Conservation (phyloP, 2,888 invertebrate species). For the Selenia dentaria region DNA sequence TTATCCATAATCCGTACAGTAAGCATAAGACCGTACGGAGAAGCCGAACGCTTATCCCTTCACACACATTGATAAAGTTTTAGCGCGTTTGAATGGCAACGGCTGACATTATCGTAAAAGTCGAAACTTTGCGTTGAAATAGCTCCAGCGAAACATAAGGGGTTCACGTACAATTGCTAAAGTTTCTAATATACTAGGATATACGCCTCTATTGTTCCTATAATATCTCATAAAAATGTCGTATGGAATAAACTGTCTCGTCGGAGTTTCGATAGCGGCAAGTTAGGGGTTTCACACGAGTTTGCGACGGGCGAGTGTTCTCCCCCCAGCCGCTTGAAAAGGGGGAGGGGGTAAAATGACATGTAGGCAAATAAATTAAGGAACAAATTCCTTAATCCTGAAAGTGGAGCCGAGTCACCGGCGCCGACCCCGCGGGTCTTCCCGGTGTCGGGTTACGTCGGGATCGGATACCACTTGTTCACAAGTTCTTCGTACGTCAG, state of each 20-base stretch:
- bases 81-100: slow-evolving; percentile 82
- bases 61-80: slow-evolving; percentile 83
- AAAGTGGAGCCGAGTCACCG: slow-evolving; percentile 65
- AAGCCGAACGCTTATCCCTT: slow-evolving; percentile 76
- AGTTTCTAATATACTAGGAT: slow-evolving; percentile 79
- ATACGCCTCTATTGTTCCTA: slow-evolving; percentile 70
- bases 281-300: slow-evolving; percentile 29
- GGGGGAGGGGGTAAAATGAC: slow-evolving; percentile 11
- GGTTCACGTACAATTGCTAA: slow-evolving; percentile 82
- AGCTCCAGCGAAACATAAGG: slow-evolving; percentile 80
- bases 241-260: slow-evolving; percentile 57
- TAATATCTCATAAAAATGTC: slow-evolving; percentile 77
- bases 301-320: slow-evolving; percentile 13
- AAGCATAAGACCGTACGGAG: slow-evolving; percentile 35
- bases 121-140: slow-evolving; percentile 79
- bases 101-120: slow-evolving; percentile 84
- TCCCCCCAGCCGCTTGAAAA: slow-evolving; percentile 2
- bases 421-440: slow-evolving; percentile 56
- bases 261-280: slow-evolving; percentile 47
- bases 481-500: slow-evolving; percentile 25
- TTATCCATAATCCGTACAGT: slow-evolving; percentile 13
- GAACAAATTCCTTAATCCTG: slow-evolving; percentile 71
- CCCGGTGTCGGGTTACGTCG: slow-evolving; percentile 60
- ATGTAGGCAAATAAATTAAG: slow-evolving; percentile 47
- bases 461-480: slow-evolving; percentile 52